Conservation (phyloP, 2,113 vertebrate genomes). For the Rhabdomys dilectus region DNA sequence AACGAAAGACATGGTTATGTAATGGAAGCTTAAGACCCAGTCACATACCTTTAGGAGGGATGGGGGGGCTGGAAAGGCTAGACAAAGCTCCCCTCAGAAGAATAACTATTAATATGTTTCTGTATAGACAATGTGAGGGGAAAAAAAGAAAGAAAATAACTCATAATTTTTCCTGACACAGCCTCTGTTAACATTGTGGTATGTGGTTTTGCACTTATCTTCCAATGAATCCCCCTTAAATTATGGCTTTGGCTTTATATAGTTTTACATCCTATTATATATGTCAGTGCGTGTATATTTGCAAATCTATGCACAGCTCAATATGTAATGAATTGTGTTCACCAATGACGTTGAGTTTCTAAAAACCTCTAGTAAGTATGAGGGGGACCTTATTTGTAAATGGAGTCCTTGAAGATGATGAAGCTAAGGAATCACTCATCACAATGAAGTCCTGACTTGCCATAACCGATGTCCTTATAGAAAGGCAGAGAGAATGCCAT, state of each 20-base stretch:
- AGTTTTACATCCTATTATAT: neutral
- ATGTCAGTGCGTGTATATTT: neutral
- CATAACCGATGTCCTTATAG: neutral
- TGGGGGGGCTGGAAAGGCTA: neutral
- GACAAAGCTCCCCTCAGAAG: neutral
- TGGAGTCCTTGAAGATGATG: neutral
- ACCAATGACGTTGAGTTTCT: neutral
- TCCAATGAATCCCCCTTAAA: neutral
- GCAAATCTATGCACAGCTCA: too few relatives aligned
- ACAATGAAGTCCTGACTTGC: neutral
- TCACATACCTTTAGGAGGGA: neutral
- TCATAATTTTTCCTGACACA: neutral
- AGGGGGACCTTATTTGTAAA: neutral
- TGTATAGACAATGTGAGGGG: neutral
- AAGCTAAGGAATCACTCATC: neutral
- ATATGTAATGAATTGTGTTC: neutral
- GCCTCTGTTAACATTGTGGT: neutral
- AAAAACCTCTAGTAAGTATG: neutral
- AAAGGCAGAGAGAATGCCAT: neutral
- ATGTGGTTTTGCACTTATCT: neutral
- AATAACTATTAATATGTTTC: neutral
- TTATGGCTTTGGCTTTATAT: neutral
- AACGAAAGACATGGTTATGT: neutral
- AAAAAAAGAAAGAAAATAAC: neutral
- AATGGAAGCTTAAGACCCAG: neutral